phyloP scores from a whole-genome alignment of 2,797 vertebrate genomes.

The Synaphobranchus kaupii region DNA sequence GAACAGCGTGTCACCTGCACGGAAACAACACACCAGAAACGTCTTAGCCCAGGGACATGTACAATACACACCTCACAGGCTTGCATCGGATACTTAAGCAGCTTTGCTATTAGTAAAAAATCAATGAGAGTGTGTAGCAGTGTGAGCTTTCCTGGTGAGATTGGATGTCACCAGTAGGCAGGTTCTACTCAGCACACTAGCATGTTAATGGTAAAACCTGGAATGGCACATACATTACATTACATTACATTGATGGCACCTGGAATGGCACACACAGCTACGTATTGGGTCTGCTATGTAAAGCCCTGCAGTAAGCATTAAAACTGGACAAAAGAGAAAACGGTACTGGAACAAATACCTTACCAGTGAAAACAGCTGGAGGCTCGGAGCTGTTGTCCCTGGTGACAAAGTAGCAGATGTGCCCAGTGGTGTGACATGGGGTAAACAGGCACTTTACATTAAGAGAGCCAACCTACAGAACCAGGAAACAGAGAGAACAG shows the following conservation, averaged over 20 bases:
- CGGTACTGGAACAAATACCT: constrained; percentile 29
- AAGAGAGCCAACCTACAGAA: constrained; percentile 86
- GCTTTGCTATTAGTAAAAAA: background rate
- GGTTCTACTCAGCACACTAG: too few relatives aligned
- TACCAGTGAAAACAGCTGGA: constrained; percentile 93
- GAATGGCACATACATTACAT: too few relatives aligned
- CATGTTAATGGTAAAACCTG: too few relatives aligned
- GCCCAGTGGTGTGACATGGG: constrained; percentile 95
- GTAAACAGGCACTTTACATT: constrained; percentile 90
- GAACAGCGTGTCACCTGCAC: constrained; percentile 92
- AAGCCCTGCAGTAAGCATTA: background rate
- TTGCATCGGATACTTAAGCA: background rate
- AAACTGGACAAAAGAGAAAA: background rate
- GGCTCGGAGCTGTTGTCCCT: constrained; percentile 84
- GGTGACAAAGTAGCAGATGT: constrained; percentile 96
- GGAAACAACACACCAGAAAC: background rate
- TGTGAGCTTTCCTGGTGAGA: too few relatives aligned
- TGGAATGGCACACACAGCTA: background rate
- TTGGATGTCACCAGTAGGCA: too few relatives aligned
- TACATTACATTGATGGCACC: too few relatives aligned
- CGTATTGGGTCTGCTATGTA: background rate
- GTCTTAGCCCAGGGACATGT: background rate
- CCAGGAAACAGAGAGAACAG: background rate
- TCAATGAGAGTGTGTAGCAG: background rate
- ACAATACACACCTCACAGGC: background rate